Conservation (phyloP, 1,140 invertebrate species). For the Tyrophagus putrescentiae region DNA sequence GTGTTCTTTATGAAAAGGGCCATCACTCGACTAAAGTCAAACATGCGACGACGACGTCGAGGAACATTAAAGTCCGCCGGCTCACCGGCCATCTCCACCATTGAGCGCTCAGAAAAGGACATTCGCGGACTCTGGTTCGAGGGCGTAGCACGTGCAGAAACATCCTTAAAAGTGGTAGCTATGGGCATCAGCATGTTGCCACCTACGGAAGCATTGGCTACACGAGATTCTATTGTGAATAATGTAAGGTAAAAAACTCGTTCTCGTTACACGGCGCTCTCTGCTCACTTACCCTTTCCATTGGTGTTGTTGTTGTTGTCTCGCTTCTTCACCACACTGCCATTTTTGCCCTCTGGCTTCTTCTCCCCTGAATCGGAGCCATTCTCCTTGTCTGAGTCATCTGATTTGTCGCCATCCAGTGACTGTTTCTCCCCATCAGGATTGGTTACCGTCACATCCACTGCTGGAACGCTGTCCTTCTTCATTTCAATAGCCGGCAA, state of each 20-base stretch:
- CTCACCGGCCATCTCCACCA: neutral
- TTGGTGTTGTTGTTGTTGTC: neutral
- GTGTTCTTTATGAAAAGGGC: slow-evolving; percentile 22
- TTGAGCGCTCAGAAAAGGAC: slow-evolving; percentile 16
- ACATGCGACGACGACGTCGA: neutral
- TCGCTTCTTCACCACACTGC: neutral
- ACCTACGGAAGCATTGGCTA: neutral
- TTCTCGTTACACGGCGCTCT: neutral
- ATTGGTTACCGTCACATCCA: neutral
- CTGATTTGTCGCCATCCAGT: too few relatives aligned
- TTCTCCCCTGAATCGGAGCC: too few relatives aligned
- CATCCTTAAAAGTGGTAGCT: slow-evolving; percentile 17
- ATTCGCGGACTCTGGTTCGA: slow-evolving; percentile 15
- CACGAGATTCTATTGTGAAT: neutral
- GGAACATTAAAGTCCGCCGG: neutral
- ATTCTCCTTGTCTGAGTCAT: too few relatives aligned
- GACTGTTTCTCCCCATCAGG: too few relatives aligned
- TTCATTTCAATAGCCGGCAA: slow-evolving; percentile 5
- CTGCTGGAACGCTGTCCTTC: neutral
- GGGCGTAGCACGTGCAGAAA: slow-evolving; percentile 14
- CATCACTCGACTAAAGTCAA: slow-evolving; percentile 16
- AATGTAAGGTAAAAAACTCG: neutral
- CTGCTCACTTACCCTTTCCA: neutral
- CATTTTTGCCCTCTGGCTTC: too few relatives aligned
- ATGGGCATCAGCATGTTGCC: slow-evolving; percentile 17